A percentile compares a stretch with the other conserved stretches of the same genome.
Evolutionary conservation across 2,113 vertebrate genomes (phyloP).

Genomic region (Sebastes fasciatus): DNA sequence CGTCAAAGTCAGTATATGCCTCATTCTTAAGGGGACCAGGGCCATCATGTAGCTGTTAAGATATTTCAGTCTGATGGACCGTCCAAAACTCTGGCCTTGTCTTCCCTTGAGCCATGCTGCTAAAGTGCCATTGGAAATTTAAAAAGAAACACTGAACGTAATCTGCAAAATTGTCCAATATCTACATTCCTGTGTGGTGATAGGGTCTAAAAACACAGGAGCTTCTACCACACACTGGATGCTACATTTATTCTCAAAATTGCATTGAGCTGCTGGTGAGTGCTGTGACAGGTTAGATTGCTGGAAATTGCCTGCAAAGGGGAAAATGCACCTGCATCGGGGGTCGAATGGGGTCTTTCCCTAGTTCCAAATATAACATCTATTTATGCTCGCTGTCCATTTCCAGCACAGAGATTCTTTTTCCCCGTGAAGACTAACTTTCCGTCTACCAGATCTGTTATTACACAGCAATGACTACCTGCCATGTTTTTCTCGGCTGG

Average conservation of each 20-base stretch:
- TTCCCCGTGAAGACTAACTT: conserved; percentile 3
- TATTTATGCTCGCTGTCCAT: conserved; percentile 47
- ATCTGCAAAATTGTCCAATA: neutral
- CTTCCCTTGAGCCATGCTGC: neutral
- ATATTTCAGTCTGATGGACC: neutral
- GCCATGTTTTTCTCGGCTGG: conserved; percentile 18
- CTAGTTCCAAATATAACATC: conserved; percentile 41
- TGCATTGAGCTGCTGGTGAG: conserved; percentile 33
- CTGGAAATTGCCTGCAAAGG: conserved; percentile 47
- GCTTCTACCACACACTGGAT: conserved; percentile 20
- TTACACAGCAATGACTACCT: conserved; percentile 42
- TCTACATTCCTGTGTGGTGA: neutral
- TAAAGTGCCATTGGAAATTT: neutral
- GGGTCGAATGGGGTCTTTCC: conserved; percentile 33
- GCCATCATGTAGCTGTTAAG: neutral
- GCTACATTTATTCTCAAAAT: conserved; percentile 43
- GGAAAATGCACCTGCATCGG: conserved; percentile 48
- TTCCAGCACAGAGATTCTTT: conserved; percentile 16
- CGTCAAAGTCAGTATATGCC: neutral
- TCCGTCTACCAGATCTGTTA: conserved; percentile 22
- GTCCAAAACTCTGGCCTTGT: neutral
- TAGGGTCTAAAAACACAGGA: neutral
- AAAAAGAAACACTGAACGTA: neutral
- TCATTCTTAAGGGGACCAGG: neutral
- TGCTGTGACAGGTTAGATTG: conserved; percentile 44